Evolutionary conservation across 2,113 vertebrate genomes (phyloP).

Genomic region (Columba livia): DNA sequence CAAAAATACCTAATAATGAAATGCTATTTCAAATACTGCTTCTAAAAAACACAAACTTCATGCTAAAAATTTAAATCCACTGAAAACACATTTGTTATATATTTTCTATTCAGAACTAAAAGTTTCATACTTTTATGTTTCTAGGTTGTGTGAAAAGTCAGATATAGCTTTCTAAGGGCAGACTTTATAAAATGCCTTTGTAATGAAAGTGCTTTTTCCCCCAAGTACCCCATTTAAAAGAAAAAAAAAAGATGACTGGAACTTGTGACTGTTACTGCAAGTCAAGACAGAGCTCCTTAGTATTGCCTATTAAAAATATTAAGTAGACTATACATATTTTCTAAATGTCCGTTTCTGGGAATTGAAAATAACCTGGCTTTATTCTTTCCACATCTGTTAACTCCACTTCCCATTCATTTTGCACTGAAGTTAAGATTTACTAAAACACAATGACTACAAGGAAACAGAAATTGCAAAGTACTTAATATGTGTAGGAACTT

Average conservation of each 20-base stretch:
- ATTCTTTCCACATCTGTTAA: not conserved
- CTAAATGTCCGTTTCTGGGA: constrained; percentile 3
- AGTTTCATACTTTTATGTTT: not conserved
- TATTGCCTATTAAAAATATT: not conserved
- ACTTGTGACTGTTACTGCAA: not conserved
- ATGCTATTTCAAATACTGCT: not conserved
- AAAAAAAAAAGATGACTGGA: not conserved
- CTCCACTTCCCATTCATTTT: not conserved
- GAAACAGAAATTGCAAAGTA: not conserved
- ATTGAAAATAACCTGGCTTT: not conserved
- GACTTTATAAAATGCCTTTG: not conserved
- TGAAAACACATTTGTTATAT: not conserved
- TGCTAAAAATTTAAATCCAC: not conserved
- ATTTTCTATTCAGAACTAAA: not conserved
- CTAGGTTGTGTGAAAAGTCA: not conserved
- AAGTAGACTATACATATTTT: not conserved
- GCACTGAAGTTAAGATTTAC: not conserved
- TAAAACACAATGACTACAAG: not conserved
- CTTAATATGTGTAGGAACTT: not conserved
- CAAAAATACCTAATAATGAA: not conserved
- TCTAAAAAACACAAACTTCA: not conserved
- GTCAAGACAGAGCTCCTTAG: not conserved
- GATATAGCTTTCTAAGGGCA: not conserved
- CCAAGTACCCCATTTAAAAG: not conserved
- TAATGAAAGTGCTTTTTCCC: not conserved